phyloP scores from a whole-genome alignment of 2,797 vertebrate genomes.

The Discoglossus pictus region DNA sequence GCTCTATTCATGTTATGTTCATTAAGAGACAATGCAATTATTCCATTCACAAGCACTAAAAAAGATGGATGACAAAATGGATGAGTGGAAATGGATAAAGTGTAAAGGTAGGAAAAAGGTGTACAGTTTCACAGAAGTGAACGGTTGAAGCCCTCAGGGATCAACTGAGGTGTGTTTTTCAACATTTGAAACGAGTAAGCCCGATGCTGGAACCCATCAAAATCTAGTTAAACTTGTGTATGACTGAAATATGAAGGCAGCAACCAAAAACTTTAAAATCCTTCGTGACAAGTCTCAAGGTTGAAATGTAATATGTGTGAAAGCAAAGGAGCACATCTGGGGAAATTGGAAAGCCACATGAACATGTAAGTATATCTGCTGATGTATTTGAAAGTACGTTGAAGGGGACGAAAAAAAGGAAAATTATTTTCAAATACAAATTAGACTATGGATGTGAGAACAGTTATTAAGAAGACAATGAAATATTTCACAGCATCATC shows the following conservation, averaged over 20 bases:
- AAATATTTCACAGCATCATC: background rate
- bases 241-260: constrained; percentile 9
- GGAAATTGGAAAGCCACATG: background rate
- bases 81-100: constrained; percentile 34
- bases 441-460: too few species aligned
- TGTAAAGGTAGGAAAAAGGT: constrained; percentile 38
- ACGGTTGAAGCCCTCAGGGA: constrained; percentile 13
- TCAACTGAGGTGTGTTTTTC: constrained; percentile 22
- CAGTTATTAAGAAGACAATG: background rate
- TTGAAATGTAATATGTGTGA: constrained; percentile 18
- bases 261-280: constrained; percentile 6
- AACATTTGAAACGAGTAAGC: constrained; percentile 10
- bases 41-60: constrained; percentile 38
- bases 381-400: background rate
- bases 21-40: constrained; percentile 27
- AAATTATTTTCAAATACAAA: too few species aligned
- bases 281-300: constrained; percentile 9
- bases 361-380: background rate
- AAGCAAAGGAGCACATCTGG: background rate
- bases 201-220: constrained; percentile 14
- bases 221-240: constrained; percentile 1
- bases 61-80: constrained; percentile 13
- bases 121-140: constrained; percentile 18
- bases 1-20: constrained; percentile 26
- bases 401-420: too few species aligned